Base-by-base conservation (phyloP, 1,140 invertebrate genomes). In the Drosophila elegans region DNA sequence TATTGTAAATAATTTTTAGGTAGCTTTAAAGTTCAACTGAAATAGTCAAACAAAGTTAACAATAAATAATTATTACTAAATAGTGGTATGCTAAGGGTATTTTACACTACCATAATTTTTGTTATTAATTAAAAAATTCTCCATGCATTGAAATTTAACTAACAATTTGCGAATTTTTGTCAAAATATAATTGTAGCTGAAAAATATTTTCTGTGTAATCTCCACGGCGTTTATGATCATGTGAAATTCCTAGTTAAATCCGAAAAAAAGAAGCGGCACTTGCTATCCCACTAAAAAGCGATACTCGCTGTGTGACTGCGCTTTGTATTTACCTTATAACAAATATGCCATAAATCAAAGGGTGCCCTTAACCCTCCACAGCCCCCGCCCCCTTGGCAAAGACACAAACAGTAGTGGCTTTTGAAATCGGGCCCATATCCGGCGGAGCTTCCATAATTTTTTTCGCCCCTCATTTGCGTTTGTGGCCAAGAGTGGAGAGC, bases 361-460 rank as follows among this genome's bases (percentile, higher is more conserved):
- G 57, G 60, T 74, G 39, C 64, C 66, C 68, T 71, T 41, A 39
- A 16, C 13, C 68, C 75, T 34, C 39, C 29, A 41, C 4, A 34
- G 4, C 4, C 41, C 16, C 45, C 36, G 4, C 9, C 39, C 29
- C 25, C 7, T 44, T 34, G 25, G 21, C 48, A 42, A 32, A 27
- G 74, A 52, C 55, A 51, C 74, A 86, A 85, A 91, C 88, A 91
- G 88, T 91, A 91, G 88, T 91, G 88, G 88, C 80, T 91, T 84
- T 80, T 80, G 80, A 88, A 81, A 88, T 86, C 83, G 77, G 75
- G 83, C 80, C 80, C 88, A 88, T 90, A 86, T 86, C 81, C 88
- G 82, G 42, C 79, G 82, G 78, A 88, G 88, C 88, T 91, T 91
- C 88, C 88, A 91, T 91, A 88, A 91, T 91, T 91, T 88, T 91